A percentile compares a stretch with the other conserved stretches of the same genome.
Evolutionary conservation across 2,888 invertebrate species (phyloP).

Genomic region (Agriopis marginaria): DNA sequence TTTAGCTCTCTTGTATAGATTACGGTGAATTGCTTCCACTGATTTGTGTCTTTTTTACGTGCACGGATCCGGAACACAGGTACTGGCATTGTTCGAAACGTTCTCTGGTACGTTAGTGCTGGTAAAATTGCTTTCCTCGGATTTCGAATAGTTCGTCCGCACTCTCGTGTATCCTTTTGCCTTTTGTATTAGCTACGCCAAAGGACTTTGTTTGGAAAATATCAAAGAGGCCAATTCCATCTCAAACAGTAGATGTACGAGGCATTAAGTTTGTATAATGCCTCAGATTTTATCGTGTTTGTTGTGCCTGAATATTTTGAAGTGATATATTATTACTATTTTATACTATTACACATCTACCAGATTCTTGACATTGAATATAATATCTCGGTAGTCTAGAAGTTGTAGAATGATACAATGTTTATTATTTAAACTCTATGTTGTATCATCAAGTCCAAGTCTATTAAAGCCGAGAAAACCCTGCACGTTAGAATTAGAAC

Average conservation of each 20-base stretch:
- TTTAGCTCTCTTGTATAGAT: constrained; percentile 70
- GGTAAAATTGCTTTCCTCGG: constrained; percentile 40
- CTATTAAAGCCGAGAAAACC: background rate
- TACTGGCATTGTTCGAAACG: constrained; percentile 36
- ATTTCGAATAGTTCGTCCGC: constrained; percentile 36
- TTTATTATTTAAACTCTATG: background rate
- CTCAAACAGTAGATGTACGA: constrained; percentile 33
- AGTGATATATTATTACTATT: constrained; percentile 24
- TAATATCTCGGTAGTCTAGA: background rate
- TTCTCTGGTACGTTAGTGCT: constrained; percentile 36
- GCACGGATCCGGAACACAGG: constrained; percentile 39
- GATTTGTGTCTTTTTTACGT: constrained; percentile 66
- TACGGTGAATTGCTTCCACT: constrained; percentile 65
- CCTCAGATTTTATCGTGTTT: constrained; percentile 25
- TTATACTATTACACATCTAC: constrained; percentile 11
- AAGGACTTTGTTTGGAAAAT: constrained; percentile 38
- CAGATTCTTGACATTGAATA: constrained; percentile 6
- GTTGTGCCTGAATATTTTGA: constrained; percentile 23
- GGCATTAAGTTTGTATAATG: constrained; percentile 31
- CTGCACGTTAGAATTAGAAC: background rate
- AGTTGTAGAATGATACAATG: background rate
- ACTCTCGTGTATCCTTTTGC: constrained; percentile 34
- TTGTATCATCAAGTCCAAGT: no score
- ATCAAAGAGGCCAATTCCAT: constrained; percentile 40
- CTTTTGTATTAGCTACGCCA: constrained; percentile 34